Evolutionary conservation across 1,140 invertebrate species (phyloP), one percentile per base, ranked within the genome.

Genomic region (Colletes gigas): DNA sequence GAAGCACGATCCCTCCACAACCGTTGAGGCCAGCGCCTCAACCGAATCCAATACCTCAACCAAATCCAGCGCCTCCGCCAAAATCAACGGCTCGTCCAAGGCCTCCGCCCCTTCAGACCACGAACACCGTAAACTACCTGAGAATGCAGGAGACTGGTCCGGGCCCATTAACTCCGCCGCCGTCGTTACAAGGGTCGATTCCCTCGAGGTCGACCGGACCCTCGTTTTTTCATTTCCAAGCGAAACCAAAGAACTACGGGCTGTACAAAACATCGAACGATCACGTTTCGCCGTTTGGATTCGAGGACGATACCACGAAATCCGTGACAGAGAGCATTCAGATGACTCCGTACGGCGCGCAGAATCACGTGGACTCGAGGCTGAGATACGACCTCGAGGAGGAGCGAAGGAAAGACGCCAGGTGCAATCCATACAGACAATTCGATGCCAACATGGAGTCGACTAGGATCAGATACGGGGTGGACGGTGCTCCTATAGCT

Each of bases 21-120:
- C 95, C 94, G 3, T 83, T 95, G 17, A 90, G 94, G 72, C 94
- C 94, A 41, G 94, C 94, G 5, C 94, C 94, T 0, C 90, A 91
- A 78, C 92, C 91, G 54, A 90, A 88, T 70, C 85, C 90, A 30
- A 91, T 87, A 44, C 90, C 91, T 30, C 90, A 89, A 55, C 92
- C 90, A 19, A 89, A 92, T 75, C 93, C 91, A 15, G 92, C 90
- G 17, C 92, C 92, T 0, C 90, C 91, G 78, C 91, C 90, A 59
- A 90, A 88, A 71, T 84, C 90, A 41, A 91, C 88, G 30, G 90
- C 91, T 30, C 90, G 90, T 60, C 93, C 91, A 21, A 89, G 93
- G 77, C 93, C 91, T 15, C 91, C 90, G 15, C 92, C 92, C 6
- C 80, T 93, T 17, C 88, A 92, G n/a, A 74, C 91, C 6, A 68